Percentiles rank a stretch among this genome's conserved stretches.
These are phyloP conservation scores for Dynastes hyllus DNA, from an alignment of 2,888 invertebrate genomes.

Conservation along the genomic window DNA sequence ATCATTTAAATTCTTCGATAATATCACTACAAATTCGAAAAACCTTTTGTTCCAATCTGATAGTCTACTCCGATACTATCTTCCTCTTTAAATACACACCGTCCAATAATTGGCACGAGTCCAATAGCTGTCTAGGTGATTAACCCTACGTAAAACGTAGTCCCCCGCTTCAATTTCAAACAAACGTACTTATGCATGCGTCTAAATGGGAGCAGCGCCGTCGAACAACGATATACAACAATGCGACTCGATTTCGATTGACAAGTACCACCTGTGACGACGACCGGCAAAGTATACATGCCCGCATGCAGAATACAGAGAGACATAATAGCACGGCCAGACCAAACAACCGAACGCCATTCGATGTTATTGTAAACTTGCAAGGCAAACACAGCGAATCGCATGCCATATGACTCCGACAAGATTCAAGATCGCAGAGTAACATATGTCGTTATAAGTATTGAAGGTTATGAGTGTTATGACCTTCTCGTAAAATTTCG, in stretches of 20 bases:
- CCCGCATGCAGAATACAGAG: no score
- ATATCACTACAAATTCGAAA: neutral
- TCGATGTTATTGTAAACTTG: neutral
- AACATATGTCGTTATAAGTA: no score
- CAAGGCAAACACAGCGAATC: no score
- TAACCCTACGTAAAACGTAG: neutral
- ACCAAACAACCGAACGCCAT: neutral
- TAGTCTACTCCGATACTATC: neutral
- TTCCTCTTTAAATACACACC: neutral
- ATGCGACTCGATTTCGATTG: slow-evolving; percentile 1
- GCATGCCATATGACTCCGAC: no score
- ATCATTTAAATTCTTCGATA: no score
- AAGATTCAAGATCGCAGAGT: neutral
- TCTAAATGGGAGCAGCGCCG: neutral
- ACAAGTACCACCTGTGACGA: slow-evolving; percentile 13
- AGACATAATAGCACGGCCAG: no score
- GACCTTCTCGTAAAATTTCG: no score
- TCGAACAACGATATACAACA: neutral
- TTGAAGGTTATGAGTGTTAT: no score
- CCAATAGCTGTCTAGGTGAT: neutral
- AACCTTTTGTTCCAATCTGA: neutral
- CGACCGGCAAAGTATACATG: neutral
- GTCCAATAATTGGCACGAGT: neutral
- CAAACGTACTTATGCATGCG: neutral
- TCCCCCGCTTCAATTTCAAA: neutral